A percentile compares a stretch with the other conserved stretches of the same genome.
Conservation (phyloP, 2,888 invertebrate genomes). For the Chironomus riparius region DNA sequence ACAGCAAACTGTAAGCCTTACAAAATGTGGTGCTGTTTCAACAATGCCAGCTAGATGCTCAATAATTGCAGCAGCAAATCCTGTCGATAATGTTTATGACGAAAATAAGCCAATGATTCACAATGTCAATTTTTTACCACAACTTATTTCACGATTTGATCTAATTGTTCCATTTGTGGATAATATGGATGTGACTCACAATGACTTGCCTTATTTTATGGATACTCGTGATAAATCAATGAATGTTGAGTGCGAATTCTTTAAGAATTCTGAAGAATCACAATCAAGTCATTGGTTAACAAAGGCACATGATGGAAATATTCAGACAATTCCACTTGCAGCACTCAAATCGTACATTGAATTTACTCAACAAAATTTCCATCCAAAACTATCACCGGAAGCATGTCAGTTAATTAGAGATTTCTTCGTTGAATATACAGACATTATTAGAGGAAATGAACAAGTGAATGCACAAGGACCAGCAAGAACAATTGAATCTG, state of each 20-base stretch:
- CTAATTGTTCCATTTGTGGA: conserved; percentile 84
- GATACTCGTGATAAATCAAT: no score
- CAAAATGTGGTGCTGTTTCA: conserved; percentile 35
- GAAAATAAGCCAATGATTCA: conserved; percentile 78
- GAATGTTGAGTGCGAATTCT: no score
- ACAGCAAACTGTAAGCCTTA: conserved; percentile 81
- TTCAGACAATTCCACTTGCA: conserved; percentile 64
- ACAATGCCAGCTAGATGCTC: not conserved
- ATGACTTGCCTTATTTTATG: no score
- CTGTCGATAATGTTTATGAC: conserved; percentile 80
- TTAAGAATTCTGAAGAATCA: conserved; percentile 32
- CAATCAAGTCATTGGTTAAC: conserved; percentile 46
- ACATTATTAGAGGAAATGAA: not conserved
- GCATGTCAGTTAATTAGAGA: conserved; percentile 63
- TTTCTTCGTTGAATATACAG: conserved; percentile 57
- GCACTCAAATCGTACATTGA: conserved; percentile 77
- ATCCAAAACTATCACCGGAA: conserved; percentile 63
- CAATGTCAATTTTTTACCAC: conserved; percentile 77
- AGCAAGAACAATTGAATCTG: conserved; percentile 54
- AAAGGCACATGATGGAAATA: conserved; percentile 49
- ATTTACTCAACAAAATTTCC: conserved; percentile 80
- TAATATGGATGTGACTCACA: conserved; percentile 42
- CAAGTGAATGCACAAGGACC: not conserved
- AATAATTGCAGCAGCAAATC: conserved; percentile 89
- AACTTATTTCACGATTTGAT: conserved; percentile 86